Percentiles rank a stretch among this genome's conserved stretches.
Evolutionary conservation across 1,140 invertebrate species (phyloP).

Genomic region (Euwallacea similis): DNA sequence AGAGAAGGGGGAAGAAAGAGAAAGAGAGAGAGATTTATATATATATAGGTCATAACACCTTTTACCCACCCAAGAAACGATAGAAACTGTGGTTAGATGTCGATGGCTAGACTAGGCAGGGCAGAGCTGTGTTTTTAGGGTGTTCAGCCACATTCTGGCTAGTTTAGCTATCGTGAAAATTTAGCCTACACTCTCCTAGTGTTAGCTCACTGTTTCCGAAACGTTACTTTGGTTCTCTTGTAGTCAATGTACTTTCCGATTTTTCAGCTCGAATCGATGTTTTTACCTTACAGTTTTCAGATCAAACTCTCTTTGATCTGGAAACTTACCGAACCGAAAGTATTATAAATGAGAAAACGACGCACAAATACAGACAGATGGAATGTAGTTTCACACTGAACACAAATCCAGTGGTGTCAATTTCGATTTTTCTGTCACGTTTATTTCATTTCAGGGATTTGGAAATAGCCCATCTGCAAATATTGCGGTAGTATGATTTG

Average conservation of each 20-base stretch:
- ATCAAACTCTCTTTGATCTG: slow-evolving; percentile 8
- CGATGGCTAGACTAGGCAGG: slow-evolving; percentile 12
- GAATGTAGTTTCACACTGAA: slow-evolving; percentile 24
- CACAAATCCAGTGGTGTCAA: not conserved
- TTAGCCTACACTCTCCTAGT: slow-evolving; percentile 28
- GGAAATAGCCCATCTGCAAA: slow-evolving; percentile 56
- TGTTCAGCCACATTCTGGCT: not conserved
- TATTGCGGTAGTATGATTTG: slow-evolving; percentile 57
- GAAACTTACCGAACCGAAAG: slow-evolving; percentile 7
- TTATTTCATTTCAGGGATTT: slow-evolving; percentile 53
- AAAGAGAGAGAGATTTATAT: not conserved
- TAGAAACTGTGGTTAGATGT: slow-evolving; percentile 1
- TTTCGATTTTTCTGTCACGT: slow-evolving; percentile 23
- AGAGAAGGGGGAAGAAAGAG: too few relatives aligned
- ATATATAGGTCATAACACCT: too few relatives aligned
- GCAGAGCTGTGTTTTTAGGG: not conserved
- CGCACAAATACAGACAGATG: slow-evolving; percentile 41
- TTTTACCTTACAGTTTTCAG: slow-evolving; percentile 6
- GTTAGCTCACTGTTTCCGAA: slow-evolving; percentile 4
- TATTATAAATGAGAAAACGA: slow-evolving; percentile 39
- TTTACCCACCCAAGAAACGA: too few relatives aligned
- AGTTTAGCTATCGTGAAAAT: slow-evolving; percentile 17
- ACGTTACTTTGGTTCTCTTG: not conserved
- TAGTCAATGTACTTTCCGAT: not conserved
- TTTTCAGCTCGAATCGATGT: slow-evolving; percentile 25